Evolutionary conservation across 2,888 invertebrate genomes (phyloP).

Genomic region (Eristalis tenax): DNA sequence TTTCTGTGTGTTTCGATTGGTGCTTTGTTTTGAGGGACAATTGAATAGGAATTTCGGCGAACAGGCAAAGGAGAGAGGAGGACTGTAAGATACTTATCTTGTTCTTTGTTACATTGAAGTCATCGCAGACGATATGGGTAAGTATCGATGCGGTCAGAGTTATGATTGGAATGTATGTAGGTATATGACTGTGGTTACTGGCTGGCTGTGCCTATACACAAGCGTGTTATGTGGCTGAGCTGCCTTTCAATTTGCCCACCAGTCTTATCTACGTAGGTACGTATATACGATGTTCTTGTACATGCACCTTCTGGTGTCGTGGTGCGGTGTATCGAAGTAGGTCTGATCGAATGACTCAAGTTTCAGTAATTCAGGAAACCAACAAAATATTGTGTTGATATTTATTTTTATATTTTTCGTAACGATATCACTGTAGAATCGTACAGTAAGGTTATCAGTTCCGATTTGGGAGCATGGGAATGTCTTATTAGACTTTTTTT

Average conservation of each 20-base stretch:
- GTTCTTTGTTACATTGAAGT: not conserved
- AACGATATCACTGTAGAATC: not conserved
- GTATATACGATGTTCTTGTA: not conserved
- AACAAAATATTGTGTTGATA: not conserved
- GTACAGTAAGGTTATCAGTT: not conserved
- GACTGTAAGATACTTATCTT: slow-evolving; percentile 43
- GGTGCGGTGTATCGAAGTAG: not conserved
- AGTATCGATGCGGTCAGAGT: slow-evolving; percentile 17
- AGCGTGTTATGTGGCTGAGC: not conserved
- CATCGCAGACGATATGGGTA: slow-evolving; percentile 7
- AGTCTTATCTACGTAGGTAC: not conserved
- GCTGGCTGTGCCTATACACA: not conserved
- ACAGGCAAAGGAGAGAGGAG: not conserved
- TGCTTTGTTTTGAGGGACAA: slow-evolving; percentile 30
- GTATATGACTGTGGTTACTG: not conserved
- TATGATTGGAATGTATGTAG: not conserved
- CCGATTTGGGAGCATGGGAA: not conserved
- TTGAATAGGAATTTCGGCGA: slow-evolving; percentile 34
- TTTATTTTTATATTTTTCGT: not conserved
- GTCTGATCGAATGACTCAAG: not conserved
- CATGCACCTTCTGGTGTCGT: not conserved
- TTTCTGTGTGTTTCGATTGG: not conserved
- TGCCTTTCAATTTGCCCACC: not conserved
- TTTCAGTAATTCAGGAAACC: not conserved
- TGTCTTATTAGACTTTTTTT: not conserved